These are phyloP conservation scores for Coptodon bakossiorum DNA, from an alignment of 2,113 vertebrate genomes.

Conservation along the genomic window DNA sequence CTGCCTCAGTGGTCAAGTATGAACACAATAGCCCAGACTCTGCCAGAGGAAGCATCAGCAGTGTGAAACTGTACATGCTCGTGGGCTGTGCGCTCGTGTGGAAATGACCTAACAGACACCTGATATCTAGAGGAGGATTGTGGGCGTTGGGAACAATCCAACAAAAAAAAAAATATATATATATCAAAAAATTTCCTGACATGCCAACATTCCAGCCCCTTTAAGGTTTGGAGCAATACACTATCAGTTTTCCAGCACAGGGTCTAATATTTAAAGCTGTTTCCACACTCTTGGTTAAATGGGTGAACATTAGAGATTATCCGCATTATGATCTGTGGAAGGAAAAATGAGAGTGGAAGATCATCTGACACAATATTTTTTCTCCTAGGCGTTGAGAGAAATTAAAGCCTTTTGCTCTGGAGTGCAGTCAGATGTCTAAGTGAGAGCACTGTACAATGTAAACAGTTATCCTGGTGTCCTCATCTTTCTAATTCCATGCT, in stretches of 20 bases:
- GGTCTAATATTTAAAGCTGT: slow-evolving; percentile 6
- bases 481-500: not conserved
- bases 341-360: not conserved
- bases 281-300: not conserved
- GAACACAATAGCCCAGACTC: not conserved
- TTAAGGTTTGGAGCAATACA: not conserved
- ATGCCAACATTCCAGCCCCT: not conserved
- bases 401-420: not conserved
- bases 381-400: not conserved
- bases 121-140: not conserved
- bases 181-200: not conserved
- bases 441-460: not conserved
- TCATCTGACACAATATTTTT: not conserved
- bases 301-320: not conserved
- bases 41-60: not conserved
- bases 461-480: not conserved
- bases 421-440: not conserved
- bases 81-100: not conserved
- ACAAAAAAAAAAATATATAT: not conserved
- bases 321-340: not conserved
- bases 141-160: not conserved
- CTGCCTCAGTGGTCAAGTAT: not conserved
- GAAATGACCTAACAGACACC: not conserved
- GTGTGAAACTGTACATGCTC: not conserved
- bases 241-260: slow-evolving; percentile 12